Conservation (phyloP, 2,797 vertebrate species). For the Pipistrellus pygmaeus region DNA sequence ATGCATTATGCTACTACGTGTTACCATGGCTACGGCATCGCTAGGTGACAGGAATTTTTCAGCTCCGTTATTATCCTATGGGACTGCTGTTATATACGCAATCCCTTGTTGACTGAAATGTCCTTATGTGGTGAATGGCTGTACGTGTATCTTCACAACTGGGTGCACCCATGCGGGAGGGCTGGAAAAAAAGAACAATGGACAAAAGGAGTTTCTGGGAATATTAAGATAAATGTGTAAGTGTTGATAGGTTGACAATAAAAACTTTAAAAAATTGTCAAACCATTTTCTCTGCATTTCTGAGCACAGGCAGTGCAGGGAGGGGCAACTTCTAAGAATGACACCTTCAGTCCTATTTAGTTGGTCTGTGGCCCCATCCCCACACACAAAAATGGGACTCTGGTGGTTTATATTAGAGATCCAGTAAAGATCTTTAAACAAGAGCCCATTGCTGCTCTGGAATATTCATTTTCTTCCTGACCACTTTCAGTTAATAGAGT, state of each 20-base stretch:
- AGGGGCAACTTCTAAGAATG: neutral
- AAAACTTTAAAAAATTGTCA: conserved; percentile 47
- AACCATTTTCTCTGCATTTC: conserved; percentile 59
- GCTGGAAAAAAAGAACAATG: neutral
- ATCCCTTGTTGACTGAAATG: neutral
- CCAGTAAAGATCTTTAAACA: conserved; percentile 1
- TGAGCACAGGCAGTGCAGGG: neutral
- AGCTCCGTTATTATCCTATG: neutral
- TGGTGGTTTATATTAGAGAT: neutral
- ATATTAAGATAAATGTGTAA: conserved; percentile 40
- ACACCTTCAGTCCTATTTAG: neutral
- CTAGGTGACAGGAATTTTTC: neutral
- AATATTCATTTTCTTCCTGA: conserved; percentile 70
- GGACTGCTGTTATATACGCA: neutral
- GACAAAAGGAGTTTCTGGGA: neutral
- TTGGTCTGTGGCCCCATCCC: neutral
- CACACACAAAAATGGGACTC: neutral
- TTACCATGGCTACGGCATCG: neutral
- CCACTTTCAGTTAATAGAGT: conserved; percentile 56
- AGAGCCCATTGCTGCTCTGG: neutral
- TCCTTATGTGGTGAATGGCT: neutral
- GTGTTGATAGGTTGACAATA: conserved; percentile 55
- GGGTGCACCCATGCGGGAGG: fast-evolving
- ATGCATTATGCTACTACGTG: neutral
- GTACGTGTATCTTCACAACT: neutral